Evolutionary conservation across 2,888 invertebrate species (phyloP), one percentile per base, ranked within the genome.

Genomic region (Globia sparganii): DNA sequence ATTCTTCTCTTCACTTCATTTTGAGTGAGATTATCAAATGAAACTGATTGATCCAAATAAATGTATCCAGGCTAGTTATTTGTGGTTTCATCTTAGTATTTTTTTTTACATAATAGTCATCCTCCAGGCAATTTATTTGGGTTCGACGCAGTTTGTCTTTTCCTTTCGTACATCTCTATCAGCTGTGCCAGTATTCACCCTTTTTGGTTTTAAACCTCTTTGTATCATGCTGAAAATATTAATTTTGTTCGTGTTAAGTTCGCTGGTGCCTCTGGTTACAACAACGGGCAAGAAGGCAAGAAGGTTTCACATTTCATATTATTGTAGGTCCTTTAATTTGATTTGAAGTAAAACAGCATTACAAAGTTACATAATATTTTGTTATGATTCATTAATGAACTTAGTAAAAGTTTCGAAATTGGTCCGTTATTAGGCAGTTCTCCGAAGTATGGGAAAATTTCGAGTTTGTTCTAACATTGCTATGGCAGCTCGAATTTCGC

Each of bases 341-440:
- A 49, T 67, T 28, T 43, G 4, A 43, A 77, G n/a, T 61, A 40
- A 40, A 37, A 62, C 46, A 79, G 28, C 49, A 34, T 72, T 4
- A 40, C 21, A 70, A 40, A 67, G 37, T 68, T 70, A 37, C n/a
- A 73, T 28, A 61, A 66, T 56, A 67, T 37, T 46, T 58, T 49
- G 59, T 62, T 80, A 34, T 64, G 56, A 68, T 81, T 80, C 15
- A n/a, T 67, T 62, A 56, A 59, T 62, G 34, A 74, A 84, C 31
- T 65, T 49, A 1, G n/a, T 34, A 21, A 78, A 53, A 84, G 59
- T 82, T 74, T 69, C 56, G 11, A 31, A 75, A 75, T 72, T 79
- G 56, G 46, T 49, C 69, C 49, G 58, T 46, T 58, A 46, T 78
- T 40, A n/a, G 31, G 21, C 46, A 76, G 67, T n/a, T 66, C 66